These are phyloP conservation scores for Lepisosteus osseus DNA, from an alignment of 2,113 vertebrate genomes.

Conservation along the genomic window DNA sequence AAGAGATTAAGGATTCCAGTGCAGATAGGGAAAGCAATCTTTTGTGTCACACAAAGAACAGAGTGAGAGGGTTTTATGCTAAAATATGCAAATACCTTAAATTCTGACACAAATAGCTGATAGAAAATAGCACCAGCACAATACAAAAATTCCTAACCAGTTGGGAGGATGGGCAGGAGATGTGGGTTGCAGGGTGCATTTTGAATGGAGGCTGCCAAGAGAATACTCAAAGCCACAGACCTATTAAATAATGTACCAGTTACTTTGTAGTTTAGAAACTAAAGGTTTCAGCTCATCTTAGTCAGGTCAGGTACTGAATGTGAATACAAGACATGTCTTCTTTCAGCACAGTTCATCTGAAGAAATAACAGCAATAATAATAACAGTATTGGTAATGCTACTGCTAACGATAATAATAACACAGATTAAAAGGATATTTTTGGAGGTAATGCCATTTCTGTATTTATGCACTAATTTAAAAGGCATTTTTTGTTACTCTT, in stretches of 20 bases:
- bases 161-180: constrained; percentile 1
- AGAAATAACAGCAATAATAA: background rate
- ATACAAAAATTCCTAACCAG: constrained; percentile 30
- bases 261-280: constrained; percentile 16
- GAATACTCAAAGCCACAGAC: background rate
- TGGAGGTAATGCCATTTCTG: no score
- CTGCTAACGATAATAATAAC: background rate
- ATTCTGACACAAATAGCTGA: constrained; percentile 57
- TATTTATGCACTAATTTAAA: no score
- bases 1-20: constrained; percentile 64
- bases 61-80: constrained; percentile 61
- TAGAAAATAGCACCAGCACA: constrained; percentile 47
- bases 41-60: constrained; percentile 61
- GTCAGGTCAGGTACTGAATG: background rate
- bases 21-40: constrained; percentile 57
- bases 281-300: constrained; percentile 8
- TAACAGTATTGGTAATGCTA: background rate
- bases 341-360: no score
- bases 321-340: no score
- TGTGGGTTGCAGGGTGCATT: background rate
- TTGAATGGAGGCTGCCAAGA: background rate
- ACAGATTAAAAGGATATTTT: background rate
- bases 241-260: constrained; percentile 38
- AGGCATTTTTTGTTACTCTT: constrained; percentile 16
- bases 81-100: constrained; percentile 67